phyloP scores from a whole-genome alignment of 2,888 invertebrate species.

The Tipula confusa region DNA sequence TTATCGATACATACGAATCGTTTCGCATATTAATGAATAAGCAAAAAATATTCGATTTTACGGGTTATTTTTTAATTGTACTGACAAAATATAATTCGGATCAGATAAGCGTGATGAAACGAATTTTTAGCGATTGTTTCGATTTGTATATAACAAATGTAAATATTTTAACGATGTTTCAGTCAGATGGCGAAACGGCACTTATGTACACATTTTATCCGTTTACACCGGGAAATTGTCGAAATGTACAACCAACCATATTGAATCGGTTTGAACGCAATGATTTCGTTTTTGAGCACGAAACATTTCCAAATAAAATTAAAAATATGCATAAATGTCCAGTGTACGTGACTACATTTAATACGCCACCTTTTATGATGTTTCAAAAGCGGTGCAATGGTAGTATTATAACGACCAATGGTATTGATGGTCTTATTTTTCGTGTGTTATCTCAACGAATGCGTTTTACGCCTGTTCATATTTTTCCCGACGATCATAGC shows the following conservation, averaged over 20 bases:
- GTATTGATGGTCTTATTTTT: slow-evolving; percentile 43
- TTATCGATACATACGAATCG: slow-evolving; percentile 28
- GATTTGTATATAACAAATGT: slow-evolving; percentile 28
- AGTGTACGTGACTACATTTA: slow-evolving; percentile 29
- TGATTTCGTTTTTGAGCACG: background rate
- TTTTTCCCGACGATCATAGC: slow-evolving; percentile 35
- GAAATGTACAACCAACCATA: background rate
- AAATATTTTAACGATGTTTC: slow-evolving; percentile 27
- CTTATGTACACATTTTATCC: slow-evolving; percentile 29
- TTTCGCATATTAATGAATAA: background rate
- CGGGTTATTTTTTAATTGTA: slow-evolving; percentile 26
- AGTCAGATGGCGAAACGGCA: background rate
- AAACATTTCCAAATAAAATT: slow-evolving; percentile 30
- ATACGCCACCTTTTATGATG: slow-evolving; percentile 32
- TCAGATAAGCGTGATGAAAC: background rate
- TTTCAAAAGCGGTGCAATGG: background rate
- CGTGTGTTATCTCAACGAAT: slow-evolving; percentile 38
- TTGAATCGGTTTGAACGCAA: background rate
- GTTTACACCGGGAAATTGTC: background rate
- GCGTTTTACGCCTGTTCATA: slow-evolving; percentile 40
- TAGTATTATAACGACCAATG: slow-evolving; percentile 37
- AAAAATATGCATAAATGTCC: slow-evolving; percentile 32
- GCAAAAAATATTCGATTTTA: slow-evolving; percentile 20
- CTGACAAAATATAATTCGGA: background rate
- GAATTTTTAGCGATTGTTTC: slow-evolving; percentile 25